Evolutionary conservation across 2,888 invertebrate species (phyloP), one percentile per base, ranked within the genome.

Genomic region (Andricus curvator): DNA sequence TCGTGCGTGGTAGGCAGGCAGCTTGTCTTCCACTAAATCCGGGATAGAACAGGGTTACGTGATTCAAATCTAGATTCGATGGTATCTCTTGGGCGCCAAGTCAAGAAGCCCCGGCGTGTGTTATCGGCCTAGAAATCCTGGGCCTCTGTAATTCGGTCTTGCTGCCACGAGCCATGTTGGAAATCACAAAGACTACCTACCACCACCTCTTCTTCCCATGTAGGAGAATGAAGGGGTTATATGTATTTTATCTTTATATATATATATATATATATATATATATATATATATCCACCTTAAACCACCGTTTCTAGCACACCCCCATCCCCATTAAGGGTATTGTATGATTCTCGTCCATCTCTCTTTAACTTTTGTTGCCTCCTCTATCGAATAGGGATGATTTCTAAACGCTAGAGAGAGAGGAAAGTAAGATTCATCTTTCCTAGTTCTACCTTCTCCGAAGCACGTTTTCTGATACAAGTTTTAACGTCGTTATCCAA

Each of bases 41-140:
- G 78, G 81, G 77, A 81, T 84, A 82, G 80, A 84, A 82, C 81
- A 84, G 82, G 85, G 85, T 87, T 91, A 91, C 91, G 92, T 91
- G 91, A 92, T 91, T 90, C 88, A 91, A 91, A 91, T 91, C 91
- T 90, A 90, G 91, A 91, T 90, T 86, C 84, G 90, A 90, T 89
- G 87, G 81, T 85, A 90, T 89, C 88, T 86, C 82, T 76, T 74
- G 65, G 77, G 82, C 81, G 80, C 77, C 83, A 81, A 84, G 85
- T 81, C 84, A 78, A 85, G 87, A 85, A 88, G 86, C 79, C 37
- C 8, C 37, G 37, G 37, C 74, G 68, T 74, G 74, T 74, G 74
- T 74, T 74, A 74, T 74, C 74, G n/a, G 80, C 84, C 81, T 83
- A 77, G 85, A 85, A 86, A 90, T 90, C 88, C 88, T 86, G 80